Conservation (phyloP, 1,140 invertebrate species). For the Pseudoatta argentina region DNA sequence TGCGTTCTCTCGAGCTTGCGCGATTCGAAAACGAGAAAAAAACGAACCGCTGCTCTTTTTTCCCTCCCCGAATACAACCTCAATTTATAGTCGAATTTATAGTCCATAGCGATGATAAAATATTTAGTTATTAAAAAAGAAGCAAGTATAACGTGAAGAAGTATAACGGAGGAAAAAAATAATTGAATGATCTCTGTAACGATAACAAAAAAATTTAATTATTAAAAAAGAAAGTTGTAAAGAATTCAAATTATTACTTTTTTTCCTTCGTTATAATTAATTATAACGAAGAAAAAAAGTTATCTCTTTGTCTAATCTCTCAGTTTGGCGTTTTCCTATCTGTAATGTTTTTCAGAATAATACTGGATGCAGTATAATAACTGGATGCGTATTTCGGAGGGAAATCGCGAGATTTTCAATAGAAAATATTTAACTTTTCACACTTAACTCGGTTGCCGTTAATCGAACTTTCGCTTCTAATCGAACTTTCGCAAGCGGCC, state of each 20-base stretch:
- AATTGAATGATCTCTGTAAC: too few species aligned
- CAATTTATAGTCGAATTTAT: too few species aligned
- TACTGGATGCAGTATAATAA: too few species aligned
- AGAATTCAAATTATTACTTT: too few species aligned
- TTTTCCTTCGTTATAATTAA: too few species aligned
- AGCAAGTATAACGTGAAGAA: not conserved
- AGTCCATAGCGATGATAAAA: not conserved
- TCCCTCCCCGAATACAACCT: not conserved
- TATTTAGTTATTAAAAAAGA: not conserved
- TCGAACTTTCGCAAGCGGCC: not conserved
- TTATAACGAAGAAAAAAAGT: not conserved
- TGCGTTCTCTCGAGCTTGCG: slow-evolving; percentile 3
- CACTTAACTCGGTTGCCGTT: not conserved
- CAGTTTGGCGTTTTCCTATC: not conserved
- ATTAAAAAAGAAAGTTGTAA: slow-evolving; percentile 9
- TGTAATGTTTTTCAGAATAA: not conserved
- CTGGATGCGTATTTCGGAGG: too few species aligned
- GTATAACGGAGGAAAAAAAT: too few species aligned
- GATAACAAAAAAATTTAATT: not conserved
- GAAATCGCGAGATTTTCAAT: not conserved
- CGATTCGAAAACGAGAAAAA: not conserved
- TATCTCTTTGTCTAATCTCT: not conserved
- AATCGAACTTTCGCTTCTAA: slow-evolving; percentile 54
- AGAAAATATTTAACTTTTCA: not conserved
- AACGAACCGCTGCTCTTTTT: not conserved